phyloP scores from a whole-genome alignment of 2,113 vertebrate species.

The Ameiurus melas region DNA sequence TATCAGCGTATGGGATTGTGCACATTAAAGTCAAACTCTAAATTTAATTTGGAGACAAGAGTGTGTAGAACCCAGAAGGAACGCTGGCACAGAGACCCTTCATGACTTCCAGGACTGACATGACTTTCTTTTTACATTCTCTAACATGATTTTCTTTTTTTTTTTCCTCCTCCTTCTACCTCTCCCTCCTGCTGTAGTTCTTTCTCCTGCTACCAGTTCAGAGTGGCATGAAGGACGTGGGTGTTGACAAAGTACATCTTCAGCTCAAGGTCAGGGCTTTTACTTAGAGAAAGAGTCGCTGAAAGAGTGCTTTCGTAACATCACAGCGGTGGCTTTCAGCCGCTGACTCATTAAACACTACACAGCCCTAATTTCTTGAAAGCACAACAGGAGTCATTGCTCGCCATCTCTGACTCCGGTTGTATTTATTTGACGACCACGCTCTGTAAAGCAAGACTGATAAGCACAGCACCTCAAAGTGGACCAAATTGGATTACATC shows the following conservation, averaged over 20 bases:
- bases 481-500: conserved; percentile 37
- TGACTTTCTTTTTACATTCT: conserved; percentile 1
- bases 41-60: neutral
- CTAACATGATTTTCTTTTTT: neutral
- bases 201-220: neutral
- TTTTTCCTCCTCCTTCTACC: neutral
- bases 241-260: conserved; percentile 40
- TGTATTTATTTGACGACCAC: conserved; percentile 16
- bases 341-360: conserved; percentile 33
- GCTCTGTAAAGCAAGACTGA: conserved; percentile 27
- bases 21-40: neutral
- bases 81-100: neutral
- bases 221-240: conserved; percentile 18
- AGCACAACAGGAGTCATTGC: conserved; percentile 29
- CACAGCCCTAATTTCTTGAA: conserved; percentile 43
- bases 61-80: neutral
- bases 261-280: conserved; percentile 37
- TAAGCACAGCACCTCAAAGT: conserved; percentile 27
- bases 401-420: neutral
- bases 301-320: conserved; percentile 27
- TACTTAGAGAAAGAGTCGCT: conserved; percentile 25
- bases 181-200: neutral
- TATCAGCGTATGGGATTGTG: neutral
- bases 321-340: conserved; percentile 35
- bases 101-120: neutral